A percentile compares a stretch with the other conserved stretches of the same genome.
These are phyloP conservation scores for Chaetura pelagica DNA, from an alignment of 2,113 vertebrate species.

Conservation along the genomic window DNA sequence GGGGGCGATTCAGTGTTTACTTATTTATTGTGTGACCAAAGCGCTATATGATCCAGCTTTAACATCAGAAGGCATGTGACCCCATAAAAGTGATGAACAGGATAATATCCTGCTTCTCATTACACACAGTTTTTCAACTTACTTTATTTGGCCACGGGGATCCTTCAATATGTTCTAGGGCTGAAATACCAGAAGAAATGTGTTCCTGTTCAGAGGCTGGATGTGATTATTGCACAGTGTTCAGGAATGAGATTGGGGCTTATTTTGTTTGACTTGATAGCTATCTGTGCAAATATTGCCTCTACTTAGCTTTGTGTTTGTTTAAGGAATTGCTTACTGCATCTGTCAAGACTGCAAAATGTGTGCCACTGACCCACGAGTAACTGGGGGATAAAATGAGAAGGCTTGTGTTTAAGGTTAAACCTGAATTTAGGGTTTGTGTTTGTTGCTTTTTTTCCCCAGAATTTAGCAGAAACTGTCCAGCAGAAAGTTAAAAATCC, in stretches of 20 bases:
- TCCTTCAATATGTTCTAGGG: background rate
- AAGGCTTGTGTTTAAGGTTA: background rate
- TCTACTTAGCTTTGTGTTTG: background rate
- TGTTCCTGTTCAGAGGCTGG: conserved; percentile 46
- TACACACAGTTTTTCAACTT: background rate
- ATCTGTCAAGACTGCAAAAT: background rate
- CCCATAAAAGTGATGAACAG: background rate
- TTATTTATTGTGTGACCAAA: conserved; percentile 55
- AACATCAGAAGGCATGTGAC: conserved; percentile 1
- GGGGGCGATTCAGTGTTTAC: conserved; percentile 52
- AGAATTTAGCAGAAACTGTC: background rate
- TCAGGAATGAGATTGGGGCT: background rate
- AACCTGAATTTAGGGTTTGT: background rate
- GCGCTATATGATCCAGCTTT: conserved; percentile 30
- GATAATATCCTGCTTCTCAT: conserved; percentile 49
- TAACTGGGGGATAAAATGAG: background rate
- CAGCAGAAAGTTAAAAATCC: background rate
- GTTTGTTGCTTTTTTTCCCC: background rate
- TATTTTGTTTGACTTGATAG: background rate
- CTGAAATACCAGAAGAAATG: conserved; percentile 29
- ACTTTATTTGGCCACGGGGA: conserved; percentile 29
- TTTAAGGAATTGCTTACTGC: conserved; percentile 4
- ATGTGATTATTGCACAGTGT: background rate
- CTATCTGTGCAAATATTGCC: background rate
- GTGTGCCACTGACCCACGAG: background rate